Base-by-base conservation (phyloP, 2,797 vertebrate genomes). In the Chelidonichthys spinosus region DNA sequence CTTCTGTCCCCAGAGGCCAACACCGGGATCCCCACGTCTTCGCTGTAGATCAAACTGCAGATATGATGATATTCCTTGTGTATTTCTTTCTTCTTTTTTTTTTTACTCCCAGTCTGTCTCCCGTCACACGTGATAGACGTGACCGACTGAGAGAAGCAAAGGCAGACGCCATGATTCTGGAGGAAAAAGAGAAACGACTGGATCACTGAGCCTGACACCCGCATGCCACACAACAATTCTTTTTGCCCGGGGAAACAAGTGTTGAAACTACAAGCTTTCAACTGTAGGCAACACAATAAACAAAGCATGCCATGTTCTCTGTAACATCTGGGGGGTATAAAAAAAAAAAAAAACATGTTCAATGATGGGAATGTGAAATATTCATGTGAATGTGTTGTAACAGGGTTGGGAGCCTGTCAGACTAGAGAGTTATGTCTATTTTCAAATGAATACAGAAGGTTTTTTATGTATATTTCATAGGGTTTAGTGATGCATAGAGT, bases 171-270 rank as follows among this genome's bases (percentile, higher is more conserved):
- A 25, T 66, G 36, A 64, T 76, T 69, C 58, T 54, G 44, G 35
- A 53, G 83, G 78, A 63, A 35, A 75, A 63, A 25, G 25, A 25
- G 25, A 25, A 49, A 65, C 2, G n/a, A 17, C 36, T 76, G 59
- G 42, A 87, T 84, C 75, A 59, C 33, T 72, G 40, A 77, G 43
- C 54, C 59, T 76, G 72, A 79, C 78, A 85, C 62, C 54, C 14
- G 1, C 32, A 73, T 67, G 50, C 44, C 55, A 81, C 77, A 69
- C 42, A 76, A 60, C 63, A 74, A n/a, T 52, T 69, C 9, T 42
- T 67, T 63, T 52, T 71, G 78, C 80, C 69, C 44, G 49, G 43
- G 64, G 68, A 83, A 76, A 69, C 74, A 78, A 44, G 69, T 37
- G 56, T 32, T 55, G 52, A 76, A 70, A 62, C 36, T 62, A 40